Evolutionary conservation across 2,888 invertebrate genomes (phyloP).

Genomic region (Zootermopsis nevadensis): DNA sequence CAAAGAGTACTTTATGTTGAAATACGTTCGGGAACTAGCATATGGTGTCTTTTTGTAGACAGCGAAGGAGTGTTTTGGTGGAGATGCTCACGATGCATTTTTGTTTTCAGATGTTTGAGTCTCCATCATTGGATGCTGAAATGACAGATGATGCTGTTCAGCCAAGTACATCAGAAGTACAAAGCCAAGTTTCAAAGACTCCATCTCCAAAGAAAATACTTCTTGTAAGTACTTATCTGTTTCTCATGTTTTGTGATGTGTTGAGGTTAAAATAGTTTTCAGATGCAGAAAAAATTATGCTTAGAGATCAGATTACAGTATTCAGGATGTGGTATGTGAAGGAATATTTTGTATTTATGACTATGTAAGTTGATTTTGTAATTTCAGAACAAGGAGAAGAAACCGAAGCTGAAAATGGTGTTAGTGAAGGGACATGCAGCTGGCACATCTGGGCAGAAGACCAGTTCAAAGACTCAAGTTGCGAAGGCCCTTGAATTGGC

Average conservation of each 20-base stretch:
- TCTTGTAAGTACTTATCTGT: constrained; percentile 28
- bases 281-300: neutral
- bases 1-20: too few species aligned
- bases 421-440: constrained; percentile 32
- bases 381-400: constrained; percentile 27
- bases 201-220: constrained; percentile 21
- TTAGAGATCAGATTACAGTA: neutral
- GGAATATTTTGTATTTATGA: too few species aligned
- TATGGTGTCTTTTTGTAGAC: too few species aligned
- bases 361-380: too few species aligned
- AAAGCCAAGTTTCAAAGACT: neutral
- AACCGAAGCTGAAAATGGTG: constrained; percentile 40
- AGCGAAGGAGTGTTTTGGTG: too few species aligned
- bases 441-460: constrained; percentile 32
- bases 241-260: neutral
- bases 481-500: constrained; percentile 8
- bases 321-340: too few species aligned
- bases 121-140: constrained; percentile 16
- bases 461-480: neutral
- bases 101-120: constrained; percentile 15
- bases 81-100: neutral
- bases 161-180: constrained; percentile 12
- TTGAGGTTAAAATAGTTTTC: neutral
- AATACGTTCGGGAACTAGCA: too few species aligned
- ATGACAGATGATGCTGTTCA: neutral